Evolutionary conservation across 2,888 invertebrate species (phyloP), one percentile per base, ranked within the genome.

Genomic region (Archips crataeganus): DNA sequence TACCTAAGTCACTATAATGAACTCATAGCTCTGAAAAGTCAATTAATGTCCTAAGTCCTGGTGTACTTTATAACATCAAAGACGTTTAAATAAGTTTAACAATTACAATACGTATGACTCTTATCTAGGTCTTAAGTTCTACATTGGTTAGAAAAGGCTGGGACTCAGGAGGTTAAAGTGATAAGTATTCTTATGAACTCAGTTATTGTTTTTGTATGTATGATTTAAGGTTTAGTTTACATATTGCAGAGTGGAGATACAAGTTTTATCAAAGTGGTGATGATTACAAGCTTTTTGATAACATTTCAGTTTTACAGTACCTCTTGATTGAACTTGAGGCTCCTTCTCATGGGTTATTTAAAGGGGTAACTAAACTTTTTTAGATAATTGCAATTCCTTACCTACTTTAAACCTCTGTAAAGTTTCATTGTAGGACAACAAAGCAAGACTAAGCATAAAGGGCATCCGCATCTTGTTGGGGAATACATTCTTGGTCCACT

Each of bases 321-420:
- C 39, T 39, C 4, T 39, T 39, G 23, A 54, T 54, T 6, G 9
- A 54, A 15, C 51, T 54, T 23, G 0, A 6, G 2, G 15, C 8
- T 15, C 8, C 2, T 8, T 54, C 1, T 15, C 23, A 23, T 2
- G 5, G 51, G 6, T 23, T 4, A 39, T 39, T 39, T 3, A 51
- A 51, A 9, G 15, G 5, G 4, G 3, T 10, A 49, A 49, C 49
- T 51, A 66, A 39, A 15, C 13, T 66, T 60, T 8, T 42, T 34
- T 3, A 36, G 36, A 13, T 62, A 5, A 47, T 69, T 51, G 59
- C 49, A 79, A 34, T 34, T 64, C 13, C 85, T 86, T 90, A 95
- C 98, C 98, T 80, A 96, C 96, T 85, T 96, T 95, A 45, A 98
- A 94, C 79, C 96, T 95, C 86, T 96, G 97, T 95, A 98, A 95